These are phyloP conservation scores for Molossus alvarezi DNA, from an alignment of 2,797 vertebrate genomes.

Conservation along the genomic window DNA sequence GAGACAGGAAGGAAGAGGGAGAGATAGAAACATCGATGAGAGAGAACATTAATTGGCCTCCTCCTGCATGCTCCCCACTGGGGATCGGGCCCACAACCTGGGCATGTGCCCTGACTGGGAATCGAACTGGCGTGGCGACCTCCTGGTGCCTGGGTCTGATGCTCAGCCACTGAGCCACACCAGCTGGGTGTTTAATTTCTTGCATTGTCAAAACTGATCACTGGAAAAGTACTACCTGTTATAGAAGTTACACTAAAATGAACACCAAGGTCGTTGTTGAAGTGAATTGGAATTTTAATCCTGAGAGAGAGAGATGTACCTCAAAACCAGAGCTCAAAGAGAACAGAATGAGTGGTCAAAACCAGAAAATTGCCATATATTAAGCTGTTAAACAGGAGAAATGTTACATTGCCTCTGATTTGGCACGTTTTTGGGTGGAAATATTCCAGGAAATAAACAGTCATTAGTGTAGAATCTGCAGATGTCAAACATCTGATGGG, in stretches of 20 bases:
- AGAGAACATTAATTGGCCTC: no score
- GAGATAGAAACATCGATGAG: no score
- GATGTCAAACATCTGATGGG: slow-evolving; percentile 84
- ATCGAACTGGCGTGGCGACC: no score
- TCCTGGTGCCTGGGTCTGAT: no score
- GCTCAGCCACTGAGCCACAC: no score
- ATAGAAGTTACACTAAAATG: neutral
- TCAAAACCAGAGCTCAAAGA: neutral
- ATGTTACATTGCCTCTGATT: slow-evolving; percentile 67
- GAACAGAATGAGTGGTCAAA: neutral
- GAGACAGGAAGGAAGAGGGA: no score
- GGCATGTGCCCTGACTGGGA: no score
- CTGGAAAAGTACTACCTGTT: neutral
- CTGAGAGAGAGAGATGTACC: neutral
- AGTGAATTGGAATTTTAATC: neutral
- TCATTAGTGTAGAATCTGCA: slow-evolving; percentile 79
- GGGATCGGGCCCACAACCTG: no score
- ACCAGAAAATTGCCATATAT: neutral
- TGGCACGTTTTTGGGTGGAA: slow-evolving; percentile 67
- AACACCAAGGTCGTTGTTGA: neutral
- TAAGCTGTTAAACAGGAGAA: slow-evolving; percentile 15
- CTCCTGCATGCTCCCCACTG: no score
- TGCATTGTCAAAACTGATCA: neutral
- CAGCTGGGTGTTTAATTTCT: neutral
- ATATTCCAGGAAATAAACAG: slow-evolving; percentile 77